Evolutionary conservation across 2,888 invertebrate genomes (phyloP), one percentile per base, ranked within the genome.

Genomic region (Pyrocoelia pectoralis): DNA sequence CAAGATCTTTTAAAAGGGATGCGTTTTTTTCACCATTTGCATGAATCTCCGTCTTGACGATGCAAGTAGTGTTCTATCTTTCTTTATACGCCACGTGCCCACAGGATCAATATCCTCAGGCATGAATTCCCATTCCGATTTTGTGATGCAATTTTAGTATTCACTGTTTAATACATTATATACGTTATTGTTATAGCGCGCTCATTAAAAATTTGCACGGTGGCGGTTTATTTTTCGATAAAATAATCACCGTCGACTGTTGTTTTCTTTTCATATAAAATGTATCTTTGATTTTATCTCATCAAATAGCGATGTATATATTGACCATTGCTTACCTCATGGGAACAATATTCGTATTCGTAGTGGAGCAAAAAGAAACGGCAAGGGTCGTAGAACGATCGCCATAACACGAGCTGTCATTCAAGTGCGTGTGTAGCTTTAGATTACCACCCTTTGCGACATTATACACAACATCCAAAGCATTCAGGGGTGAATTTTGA

Each of bases 381-480:
- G 60, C 56, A 56, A 55, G 65, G 65, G 60, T 56, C 51, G 41
- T 51, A 13, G 51, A 65, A 65, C 61, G 61, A 65, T 52, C 56
- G 46, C 56, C 38, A 40, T 40, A 28, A 56, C 43, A 65, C 56
- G 57, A 65, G 54, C 65, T 61, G 65, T 61, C 65, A 65, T 56
- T 65, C 56, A 57, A 56, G 56, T 65, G 65, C 56, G 65, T 65
- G 61, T 56, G 54, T 57, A 48, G 61, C 57, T 61, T 61, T 65
- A 65, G 65, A 61, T 65, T 65, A 57, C 61, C 56, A 57, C 65
- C 65, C 65, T 64, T 19, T 50, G 61, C 50, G 65, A 61, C 65
- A 54, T 60, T 56, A 60, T 53, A 56, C 61, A 51, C 49, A 29
- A 24, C 14, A 38, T 53, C 48, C 43, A 46, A 48, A 51, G 33